phyloP scores from a whole-genome alignment of 2,797 vertebrate species.

The Aulostomus chinensis region DNA sequence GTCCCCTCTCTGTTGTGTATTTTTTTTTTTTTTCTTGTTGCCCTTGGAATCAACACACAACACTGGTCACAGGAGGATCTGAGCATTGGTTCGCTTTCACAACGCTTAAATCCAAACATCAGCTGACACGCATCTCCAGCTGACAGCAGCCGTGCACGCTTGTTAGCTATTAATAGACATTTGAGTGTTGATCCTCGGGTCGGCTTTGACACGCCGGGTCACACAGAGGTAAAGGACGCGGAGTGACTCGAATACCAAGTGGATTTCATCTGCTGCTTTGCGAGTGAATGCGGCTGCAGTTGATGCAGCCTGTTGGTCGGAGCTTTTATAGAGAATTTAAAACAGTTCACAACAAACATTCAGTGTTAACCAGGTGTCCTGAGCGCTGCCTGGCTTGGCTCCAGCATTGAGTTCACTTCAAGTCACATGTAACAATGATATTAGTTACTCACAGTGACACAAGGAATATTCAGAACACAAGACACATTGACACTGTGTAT shows the following conservation, averaged over 20 bases:
- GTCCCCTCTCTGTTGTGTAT: background rate
- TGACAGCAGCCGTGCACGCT: constrained; percentile 36
- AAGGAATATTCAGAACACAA: constrained; percentile 23
- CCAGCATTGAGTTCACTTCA: constrained; percentile 44
- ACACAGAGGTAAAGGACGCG: constrained; percentile 31
- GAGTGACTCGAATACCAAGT: constrained; percentile 23
- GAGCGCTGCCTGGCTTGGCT: constrained; percentile 31
- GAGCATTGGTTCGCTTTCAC: constrained; percentile 27
- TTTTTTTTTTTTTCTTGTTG: background rate
- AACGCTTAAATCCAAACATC: constrained; percentile 45
- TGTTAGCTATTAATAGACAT: constrained; percentile 49
- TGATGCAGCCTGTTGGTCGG: too few relatives aligned
- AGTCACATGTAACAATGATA: constrained; percentile 31
- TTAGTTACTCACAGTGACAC: constrained; percentile 49
- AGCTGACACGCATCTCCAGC: constrained; percentile 45
- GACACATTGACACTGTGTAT: constrained; percentile 27
- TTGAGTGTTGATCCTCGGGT: constrained; percentile 26
- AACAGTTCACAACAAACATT: constrained; percentile 33
- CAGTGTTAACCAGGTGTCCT: background rate
- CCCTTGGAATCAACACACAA: constrained; percentile 20
- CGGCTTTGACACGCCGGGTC: constrained; percentile 16
- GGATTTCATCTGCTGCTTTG: too few relatives aligned
- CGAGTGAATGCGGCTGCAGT: background rate
- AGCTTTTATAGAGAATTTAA: too few relatives aligned
- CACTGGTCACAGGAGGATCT: constrained; percentile 17